phyloP scores from a whole-genome alignment of 2,888 invertebrate genomes.

The Eristalis tenax region DNA sequence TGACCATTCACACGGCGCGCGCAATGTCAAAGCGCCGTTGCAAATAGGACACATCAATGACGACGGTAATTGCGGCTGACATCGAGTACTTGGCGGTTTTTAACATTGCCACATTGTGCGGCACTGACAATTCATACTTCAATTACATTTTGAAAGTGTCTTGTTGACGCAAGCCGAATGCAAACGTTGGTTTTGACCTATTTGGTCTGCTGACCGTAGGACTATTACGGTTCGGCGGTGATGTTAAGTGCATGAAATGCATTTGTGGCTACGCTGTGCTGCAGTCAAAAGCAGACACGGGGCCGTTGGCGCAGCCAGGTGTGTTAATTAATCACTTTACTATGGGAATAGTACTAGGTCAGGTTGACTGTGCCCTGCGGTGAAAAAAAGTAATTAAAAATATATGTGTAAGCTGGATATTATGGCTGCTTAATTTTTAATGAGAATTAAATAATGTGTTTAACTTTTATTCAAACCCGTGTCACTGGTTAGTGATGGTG shows the following conservation, averaged over 20 bases:
- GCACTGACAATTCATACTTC: constrained; percentile 28
- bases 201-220: neutral
- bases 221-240: constrained; percentile 15
- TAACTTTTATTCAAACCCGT: no score
- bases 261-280: neutral
- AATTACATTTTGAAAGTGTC: constrained; percentile 29
- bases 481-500: no score
- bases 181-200: constrained; percentile 20
- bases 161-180: neutral
- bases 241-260: constrained; percentile 15
- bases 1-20: neutral
- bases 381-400: neutral
- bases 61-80: constrained; percentile 34
- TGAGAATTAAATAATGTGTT: no score
- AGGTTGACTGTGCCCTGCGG: neutral
- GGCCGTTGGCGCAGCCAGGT: neutral
- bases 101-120: constrained; percentile 3
- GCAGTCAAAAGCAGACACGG: neutral
- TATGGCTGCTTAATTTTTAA: no score
- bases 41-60: neutral
- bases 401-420: neutral
- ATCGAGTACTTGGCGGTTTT: constrained; percentile 27
- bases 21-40: constrained; percentile 5
- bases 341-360: neutral
- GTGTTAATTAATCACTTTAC: constrained; percentile 9